Evolutionary conservation across 2,113 vertebrate species (phyloP), one percentile per base, ranked within the genome.

Genomic region (Protomyctophum bolini): DNA sequence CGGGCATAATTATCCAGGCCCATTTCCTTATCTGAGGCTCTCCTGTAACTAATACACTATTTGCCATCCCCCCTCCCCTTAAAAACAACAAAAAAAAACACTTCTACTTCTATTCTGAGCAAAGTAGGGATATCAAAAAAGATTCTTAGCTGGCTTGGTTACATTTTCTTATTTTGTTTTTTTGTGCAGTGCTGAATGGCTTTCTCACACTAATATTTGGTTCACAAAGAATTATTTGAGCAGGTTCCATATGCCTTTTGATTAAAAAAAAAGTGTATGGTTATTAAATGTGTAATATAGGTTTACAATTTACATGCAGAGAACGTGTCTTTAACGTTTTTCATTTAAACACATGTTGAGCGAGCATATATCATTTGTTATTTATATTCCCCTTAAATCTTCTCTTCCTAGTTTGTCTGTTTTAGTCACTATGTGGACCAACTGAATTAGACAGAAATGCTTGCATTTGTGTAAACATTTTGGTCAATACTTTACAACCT

Each of bases 21-120:
- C 78, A 75, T 86, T 85, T 84, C 82, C 76, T 83, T 87, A 91
- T 88, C 84, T 86, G 72, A 87, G 80, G 66, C 78, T 80, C 81
- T 75, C 75, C 69, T 79, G 65, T 83, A 84, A 82, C 72, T 75
- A 63, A 81, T 68, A 81, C 57, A 59, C 66, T 69, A 78, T 82
- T 83, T 82, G 72, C 70, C 73, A 75, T 80, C 21, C 21, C 21
- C 21, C 21, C 21, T 2, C 21, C 68, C 76, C 85, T 77, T 81
- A 52, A 77, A 80, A 66, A 66, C 58, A 21, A 21, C 21, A 21
- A 41, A 41, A 41, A 41, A 41, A 41, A 41, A 57, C 54, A 62
- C 82, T 80, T 73, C 54, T 66, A 69, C 72, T 83, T 81, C 73
- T 80, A 66, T 79, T 80, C 50, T 62, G 60, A 64, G 56, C 58